Conservation (phyloP, 2,113 vertebrate genomes). For the Pachypanchax playfairii region DNA sequence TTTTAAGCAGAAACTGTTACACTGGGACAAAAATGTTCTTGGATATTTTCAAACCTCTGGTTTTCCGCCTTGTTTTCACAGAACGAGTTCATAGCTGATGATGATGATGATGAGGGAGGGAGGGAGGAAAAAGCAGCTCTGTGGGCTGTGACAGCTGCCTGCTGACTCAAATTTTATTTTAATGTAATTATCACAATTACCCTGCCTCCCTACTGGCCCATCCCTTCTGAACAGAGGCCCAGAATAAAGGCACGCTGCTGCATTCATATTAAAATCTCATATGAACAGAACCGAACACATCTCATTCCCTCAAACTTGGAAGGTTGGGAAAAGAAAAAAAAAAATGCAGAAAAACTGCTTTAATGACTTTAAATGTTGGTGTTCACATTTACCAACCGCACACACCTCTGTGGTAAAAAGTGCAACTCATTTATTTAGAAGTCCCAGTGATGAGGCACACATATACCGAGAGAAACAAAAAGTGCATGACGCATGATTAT, state of each 20-base stretch:
- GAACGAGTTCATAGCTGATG: not conserved
- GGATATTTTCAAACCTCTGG: slow-evolving; percentile 13
- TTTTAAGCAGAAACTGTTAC: slow-evolving; percentile 30
- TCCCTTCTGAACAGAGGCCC: slow-evolving; percentile 23
- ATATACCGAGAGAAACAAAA: slow-evolving; percentile 29
- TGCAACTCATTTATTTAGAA: slow-evolving; percentile 53
- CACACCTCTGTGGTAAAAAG: slow-evolving; percentile 15
- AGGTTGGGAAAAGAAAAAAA: slow-evolving; percentile 17
- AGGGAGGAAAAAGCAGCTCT: not conserved
- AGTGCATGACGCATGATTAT: slow-evolving; percentile 5
- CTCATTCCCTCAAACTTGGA: slow-evolving; percentile 17
- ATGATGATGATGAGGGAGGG: not conserved
- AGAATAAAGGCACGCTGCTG: slow-evolving; percentile 34
- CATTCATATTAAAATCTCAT: too few species aligned
- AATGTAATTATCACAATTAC: slow-evolving; percentile 74
- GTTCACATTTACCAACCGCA: slow-evolving; percentile 6
- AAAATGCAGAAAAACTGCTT: too few species aligned
- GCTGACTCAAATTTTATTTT: slow-evolving; percentile 65
- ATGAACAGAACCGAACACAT: too few species aligned
- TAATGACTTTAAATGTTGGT: too few species aligned
- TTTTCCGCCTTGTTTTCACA: not conserved
- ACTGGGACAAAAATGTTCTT: not conserved
- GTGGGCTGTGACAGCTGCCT: slow-evolving; percentile 43
- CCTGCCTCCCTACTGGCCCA: slow-evolving; percentile 43
- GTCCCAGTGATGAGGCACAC: slow-evolving; percentile 30